phyloP scores from a whole-genome alignment of 2,888 invertebrate genomes.

The Tetrapedia diversipes region DNA sequence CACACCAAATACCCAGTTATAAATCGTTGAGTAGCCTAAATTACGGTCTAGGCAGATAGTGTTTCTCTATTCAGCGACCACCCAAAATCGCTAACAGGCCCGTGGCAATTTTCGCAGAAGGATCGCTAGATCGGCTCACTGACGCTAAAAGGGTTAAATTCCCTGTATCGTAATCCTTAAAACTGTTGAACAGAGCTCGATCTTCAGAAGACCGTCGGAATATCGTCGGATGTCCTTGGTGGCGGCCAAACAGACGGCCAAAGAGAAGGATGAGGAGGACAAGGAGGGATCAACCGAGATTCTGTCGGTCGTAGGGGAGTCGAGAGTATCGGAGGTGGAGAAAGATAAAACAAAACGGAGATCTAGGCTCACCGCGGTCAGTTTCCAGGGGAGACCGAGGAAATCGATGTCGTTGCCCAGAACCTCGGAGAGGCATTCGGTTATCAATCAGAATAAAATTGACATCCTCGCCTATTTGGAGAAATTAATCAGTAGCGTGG shows the following conservation, averaged over 20 bases:
- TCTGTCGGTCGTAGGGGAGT: too few species aligned
- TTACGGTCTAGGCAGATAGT: too few species aligned
- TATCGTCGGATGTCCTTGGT: slow-evolving; percentile 84
- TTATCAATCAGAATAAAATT: slow-evolving; percentile 58
- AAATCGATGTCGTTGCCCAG: neutral
- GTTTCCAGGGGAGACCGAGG: neutral
- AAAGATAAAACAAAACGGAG: neutral
- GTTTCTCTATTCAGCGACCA: too few species aligned
- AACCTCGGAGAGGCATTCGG: slow-evolving; percentile 24
- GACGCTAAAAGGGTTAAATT: too few species aligned
- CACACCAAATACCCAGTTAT: too few species aligned
- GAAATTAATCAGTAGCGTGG: slow-evolving; percentile 73
- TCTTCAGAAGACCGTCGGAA: slow-evolving; percentile 85
- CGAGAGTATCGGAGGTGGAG: too few species aligned
- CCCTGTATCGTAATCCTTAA: too few species aligned
- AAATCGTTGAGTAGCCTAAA: too few species aligned
- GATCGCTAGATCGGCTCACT: too few species aligned
- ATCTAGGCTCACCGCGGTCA: neutral
- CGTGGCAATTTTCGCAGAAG: too few species aligned
- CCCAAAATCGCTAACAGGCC: too few species aligned
- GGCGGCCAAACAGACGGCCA: neutral
- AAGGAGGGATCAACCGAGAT: too few species aligned
- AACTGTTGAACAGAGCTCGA: slow-evolving; percentile 77
- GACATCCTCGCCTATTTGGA: slow-evolving; percentile 74
- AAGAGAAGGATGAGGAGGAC: neutral